Conservation (phyloP, 92 coral and sea anemone species). For the Zoanthus sociatus region DNA sequence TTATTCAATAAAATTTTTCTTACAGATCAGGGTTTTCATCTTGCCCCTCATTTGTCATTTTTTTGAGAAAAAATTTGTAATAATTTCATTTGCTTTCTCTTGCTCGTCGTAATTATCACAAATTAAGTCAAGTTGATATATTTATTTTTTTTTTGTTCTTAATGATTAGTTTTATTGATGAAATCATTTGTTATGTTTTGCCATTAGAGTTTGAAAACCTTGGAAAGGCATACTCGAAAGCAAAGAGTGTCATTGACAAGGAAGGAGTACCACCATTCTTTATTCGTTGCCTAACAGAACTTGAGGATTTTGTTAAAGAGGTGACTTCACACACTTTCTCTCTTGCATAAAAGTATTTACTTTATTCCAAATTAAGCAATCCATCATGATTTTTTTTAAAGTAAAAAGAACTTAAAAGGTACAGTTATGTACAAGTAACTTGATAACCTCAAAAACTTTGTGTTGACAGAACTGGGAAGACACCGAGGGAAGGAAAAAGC, state of each 20-base stretch:
- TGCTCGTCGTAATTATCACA: no score
- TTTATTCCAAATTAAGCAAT: not conserved
- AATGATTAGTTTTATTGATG: not conserved
- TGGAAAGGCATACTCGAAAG: constrained; percentile 92
- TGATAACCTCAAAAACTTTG: not conserved
- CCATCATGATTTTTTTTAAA: no score
- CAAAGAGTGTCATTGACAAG: constrained; percentile 90
- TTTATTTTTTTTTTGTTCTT: not conserved
- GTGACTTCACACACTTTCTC: constrained; percentile 41
- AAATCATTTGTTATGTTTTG: not conserved
- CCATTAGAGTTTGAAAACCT: constrained; percentile 93
- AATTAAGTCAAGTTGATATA: no score
- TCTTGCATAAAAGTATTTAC: not conserved
- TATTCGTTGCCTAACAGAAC: constrained; percentile 81
- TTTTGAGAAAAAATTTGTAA: no score
- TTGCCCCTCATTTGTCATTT: no score
- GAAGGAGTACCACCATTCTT: constrained; percentile 96
- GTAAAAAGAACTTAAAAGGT: no score
- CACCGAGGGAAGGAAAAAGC: constrained; percentile 93
- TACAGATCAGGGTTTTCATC: no score
- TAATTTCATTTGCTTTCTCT: no score
- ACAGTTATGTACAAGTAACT: no score
- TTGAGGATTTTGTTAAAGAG: constrained; percentile 98
- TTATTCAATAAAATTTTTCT: no score
- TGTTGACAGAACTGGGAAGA: constrained; percentile 93